Percentiles rank a stretch among this genome's conserved stretches.
phyloP scores from a whole-genome alignment of 2,797 vertebrate genomes.

The Sebastes diploproa region DNA sequence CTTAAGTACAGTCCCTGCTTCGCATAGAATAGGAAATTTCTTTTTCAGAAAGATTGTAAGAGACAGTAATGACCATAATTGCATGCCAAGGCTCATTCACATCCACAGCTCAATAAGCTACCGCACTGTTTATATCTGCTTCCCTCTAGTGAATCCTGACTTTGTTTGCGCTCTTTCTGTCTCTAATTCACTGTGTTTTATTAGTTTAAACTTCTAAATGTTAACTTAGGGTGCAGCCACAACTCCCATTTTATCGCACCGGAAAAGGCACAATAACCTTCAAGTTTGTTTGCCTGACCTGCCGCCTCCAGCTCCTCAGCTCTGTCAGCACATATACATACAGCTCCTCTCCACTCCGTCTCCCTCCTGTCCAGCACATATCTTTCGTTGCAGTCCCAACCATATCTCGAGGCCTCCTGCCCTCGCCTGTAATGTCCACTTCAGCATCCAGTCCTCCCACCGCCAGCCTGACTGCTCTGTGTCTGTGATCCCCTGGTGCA shows the following conservation, averaged over 20 bases:
- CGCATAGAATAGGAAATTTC: conserved; percentile 42
- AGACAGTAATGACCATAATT: conserved; percentile 75
- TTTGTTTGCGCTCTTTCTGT: neutral
- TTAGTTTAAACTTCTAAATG: conserved; percentile 8
- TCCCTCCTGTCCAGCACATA: neutral
- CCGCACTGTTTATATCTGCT: conserved; percentile 46
- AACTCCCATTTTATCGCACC: neutral
- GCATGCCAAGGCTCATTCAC: conserved; percentile 59
- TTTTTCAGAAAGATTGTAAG: conserved; percentile 60
- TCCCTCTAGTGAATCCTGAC: conserved; percentile 22
- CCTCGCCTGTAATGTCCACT: conserved; percentile 26
- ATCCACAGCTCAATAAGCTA: conserved; percentile 61
- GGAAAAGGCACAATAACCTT: neutral
- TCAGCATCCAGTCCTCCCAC: conserved; percentile 27
- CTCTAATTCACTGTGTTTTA: neutral
- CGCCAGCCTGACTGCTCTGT: conserved; percentile 13
- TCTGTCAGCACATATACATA: neutral
- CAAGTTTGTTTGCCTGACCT: neutral
- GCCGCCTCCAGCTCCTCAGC: neutral
- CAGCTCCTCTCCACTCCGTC: neutral
- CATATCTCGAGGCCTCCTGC: conserved; percentile 17
- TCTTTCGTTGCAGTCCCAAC: conserved; percentile 6
- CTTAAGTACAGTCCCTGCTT: conserved; percentile 44
- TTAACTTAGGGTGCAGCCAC: neutral
- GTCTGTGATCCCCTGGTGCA: conserved; percentile 40